These are phyloP conservation scores for Sminthurinus signatus DNA, from an alignment of 1,140 invertebrate species.

Conservation along the genomic window DNA sequence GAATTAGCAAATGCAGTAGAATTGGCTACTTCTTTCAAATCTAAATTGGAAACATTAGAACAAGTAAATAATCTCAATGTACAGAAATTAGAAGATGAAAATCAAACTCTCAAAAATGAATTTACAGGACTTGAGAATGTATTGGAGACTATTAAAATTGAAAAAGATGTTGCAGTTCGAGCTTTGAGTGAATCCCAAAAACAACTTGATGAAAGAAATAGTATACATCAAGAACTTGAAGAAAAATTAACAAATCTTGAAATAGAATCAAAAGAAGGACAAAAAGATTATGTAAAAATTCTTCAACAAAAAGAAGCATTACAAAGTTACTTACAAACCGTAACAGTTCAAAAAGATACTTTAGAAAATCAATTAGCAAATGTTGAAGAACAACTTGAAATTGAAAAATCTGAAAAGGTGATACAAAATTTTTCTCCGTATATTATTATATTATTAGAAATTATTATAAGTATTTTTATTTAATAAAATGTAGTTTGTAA, in stretches of 20 bases:
- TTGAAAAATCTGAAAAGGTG: conserved; percentile 19
- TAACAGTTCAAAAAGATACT: conserved; percentile 4
- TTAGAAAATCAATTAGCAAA: conserved; percentile 14
- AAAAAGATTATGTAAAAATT: conserved; percentile 14
- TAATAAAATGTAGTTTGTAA: too few relatives aligned
- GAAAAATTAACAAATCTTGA: conserved; percentile 5
- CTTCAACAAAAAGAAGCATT: conserved; percentile 11
- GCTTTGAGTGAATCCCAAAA: conserved; percentile 32
- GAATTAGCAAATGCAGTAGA: conserved; percentile 31
- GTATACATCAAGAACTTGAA: conserved; percentile 8
- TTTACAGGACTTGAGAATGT: conserved; percentile 1
- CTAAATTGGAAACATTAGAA: conserved; percentile 20
- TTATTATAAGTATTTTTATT: too few relatives aligned
- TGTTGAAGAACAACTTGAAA: conserved; percentile 5
- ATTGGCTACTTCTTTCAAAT: conserved; percentile 25
- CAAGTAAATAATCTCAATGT: neutral
- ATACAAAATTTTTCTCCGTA: too few relatives aligned
- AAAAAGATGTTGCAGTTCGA: conserved; percentile 27
- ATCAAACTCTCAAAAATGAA: conserved; percentile 16
- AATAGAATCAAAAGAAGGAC: conserved; percentile 2
- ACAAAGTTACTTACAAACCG: conserved; percentile 7
- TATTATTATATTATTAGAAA: too few relatives aligned
- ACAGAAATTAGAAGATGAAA: conserved; percentile 10
- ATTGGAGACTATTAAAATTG: conserved; percentile 14
- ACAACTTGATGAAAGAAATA: conserved; percentile 21